Percentiles rank a stretch among this genome's conserved stretches.
These are phyloP conservation scores for Callorhinus ursinus DNA, from an alignment of 2,113 vertebrate species.

Conservation along the genomic window DNA sequence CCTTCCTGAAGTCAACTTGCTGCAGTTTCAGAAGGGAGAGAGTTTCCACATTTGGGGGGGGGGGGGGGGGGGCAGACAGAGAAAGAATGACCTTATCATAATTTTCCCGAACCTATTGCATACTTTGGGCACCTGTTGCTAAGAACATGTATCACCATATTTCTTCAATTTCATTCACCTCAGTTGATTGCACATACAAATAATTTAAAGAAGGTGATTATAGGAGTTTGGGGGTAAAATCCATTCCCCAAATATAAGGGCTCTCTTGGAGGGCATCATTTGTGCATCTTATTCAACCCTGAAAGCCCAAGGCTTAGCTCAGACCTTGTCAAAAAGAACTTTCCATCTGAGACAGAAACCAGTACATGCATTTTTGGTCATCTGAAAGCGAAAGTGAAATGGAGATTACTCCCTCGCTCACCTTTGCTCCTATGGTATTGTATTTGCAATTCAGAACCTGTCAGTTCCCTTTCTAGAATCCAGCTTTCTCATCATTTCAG, in stretches of 20 bases:
- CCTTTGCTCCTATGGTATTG: background rate
- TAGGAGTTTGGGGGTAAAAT: background rate
- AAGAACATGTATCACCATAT: background rate
- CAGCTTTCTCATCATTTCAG: background rate
- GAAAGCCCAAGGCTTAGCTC: background rate
- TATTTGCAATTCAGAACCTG: background rate
- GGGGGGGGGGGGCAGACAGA: background rate
- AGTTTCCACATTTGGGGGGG: background rate
- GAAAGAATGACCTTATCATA: background rate
- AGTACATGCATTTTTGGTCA: background rate
- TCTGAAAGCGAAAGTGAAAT: background rate
- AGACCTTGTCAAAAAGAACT: background rate
- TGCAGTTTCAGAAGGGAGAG: background rate
- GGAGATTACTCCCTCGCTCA: background rate
- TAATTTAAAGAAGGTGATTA: background rate
- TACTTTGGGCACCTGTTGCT: background rate
- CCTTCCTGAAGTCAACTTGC: background rate
- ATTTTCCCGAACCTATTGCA: background rate
- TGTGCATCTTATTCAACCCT: background rate
- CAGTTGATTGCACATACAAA: background rate
- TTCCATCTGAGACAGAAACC: background rate
- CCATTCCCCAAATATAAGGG: background rate
- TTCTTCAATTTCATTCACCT: background rate
- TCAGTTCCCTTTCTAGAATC: background rate
- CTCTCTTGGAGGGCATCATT: background rate